Evolutionary conservation across 2,797 vertebrate genomes (phyloP).

Genomic region (Scarus forsteni): DNA sequence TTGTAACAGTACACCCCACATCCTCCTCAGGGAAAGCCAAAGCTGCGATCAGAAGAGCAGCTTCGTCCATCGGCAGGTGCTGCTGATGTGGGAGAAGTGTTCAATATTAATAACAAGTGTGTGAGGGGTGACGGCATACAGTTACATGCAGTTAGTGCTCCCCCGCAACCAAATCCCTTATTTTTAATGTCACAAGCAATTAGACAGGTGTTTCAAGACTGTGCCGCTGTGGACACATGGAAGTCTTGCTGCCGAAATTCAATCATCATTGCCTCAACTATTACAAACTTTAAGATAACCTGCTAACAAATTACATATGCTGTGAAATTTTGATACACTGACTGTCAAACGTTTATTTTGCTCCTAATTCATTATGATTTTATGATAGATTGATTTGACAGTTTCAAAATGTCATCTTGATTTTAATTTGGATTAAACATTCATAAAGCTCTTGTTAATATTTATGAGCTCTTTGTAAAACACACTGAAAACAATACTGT

Average conservation of each 20-base stretch:
- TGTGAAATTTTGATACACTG: no score
- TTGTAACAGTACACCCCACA: constrained; percentile 78
- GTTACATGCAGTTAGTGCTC: constrained; percentile 76
- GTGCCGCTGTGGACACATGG: constrained; percentile 37
- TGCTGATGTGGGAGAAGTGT: constrained; percentile 82
- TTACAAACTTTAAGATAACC: not conserved
- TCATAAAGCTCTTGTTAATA: no score
- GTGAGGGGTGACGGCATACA: constrained; percentile 75
- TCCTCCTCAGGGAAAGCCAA: constrained; percentile 77
- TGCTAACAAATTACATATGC: not conserved
- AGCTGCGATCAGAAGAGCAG: constrained; percentile 64
- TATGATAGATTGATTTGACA: no score
- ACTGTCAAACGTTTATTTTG: no score
- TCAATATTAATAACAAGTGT: constrained; percentile 79
- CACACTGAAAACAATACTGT: no score
- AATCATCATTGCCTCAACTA: constrained; percentile 4
- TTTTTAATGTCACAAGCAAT: constrained; percentile 80
- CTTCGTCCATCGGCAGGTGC: constrained; percentile 82
- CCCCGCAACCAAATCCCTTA: constrained; percentile 74
- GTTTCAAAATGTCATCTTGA: no score
- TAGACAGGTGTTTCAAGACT: constrained; percentile 69
- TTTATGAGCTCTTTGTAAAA: no score
- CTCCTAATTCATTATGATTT: no score
- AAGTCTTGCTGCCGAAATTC: constrained; percentile 12
- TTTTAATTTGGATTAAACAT: no score